phyloP scores from a whole-genome alignment of 92 coral and sea anemone species.

The Zoanthus sociatus region DNA sequence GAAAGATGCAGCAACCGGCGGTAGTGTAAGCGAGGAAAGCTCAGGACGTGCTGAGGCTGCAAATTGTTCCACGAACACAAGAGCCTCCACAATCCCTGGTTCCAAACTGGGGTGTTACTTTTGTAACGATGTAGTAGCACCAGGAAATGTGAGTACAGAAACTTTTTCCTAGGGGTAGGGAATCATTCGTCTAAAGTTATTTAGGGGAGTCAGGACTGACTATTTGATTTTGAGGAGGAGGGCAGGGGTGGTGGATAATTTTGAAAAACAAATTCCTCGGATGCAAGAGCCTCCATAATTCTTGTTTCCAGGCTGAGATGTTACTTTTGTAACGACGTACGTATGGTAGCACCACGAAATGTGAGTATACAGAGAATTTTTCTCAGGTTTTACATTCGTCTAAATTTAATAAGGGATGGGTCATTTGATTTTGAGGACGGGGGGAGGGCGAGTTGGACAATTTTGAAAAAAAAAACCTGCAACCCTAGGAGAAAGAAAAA shows the following conservation, averaged over 20 bases:
- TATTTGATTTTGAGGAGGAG: background rate
- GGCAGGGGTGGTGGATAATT: background rate
- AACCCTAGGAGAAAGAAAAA: no score
- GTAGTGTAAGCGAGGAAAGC: conserved; percentile 30
- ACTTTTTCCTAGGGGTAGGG: background rate
- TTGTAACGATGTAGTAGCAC: conserved; percentile 99
- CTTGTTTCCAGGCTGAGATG: conserved; percentile 92
- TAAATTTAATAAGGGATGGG: no score
- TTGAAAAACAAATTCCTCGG: background rate
- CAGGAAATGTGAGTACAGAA: conserved; percentile 90
- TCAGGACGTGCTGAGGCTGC: conserved; percentile 40
- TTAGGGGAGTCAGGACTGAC: no score
- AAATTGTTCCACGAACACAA: background rate
- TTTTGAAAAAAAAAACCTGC: background rate
- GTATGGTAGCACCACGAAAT: conserved; percentile 92
- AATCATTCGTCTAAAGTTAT: no score
- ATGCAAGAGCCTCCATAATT: conserved; percentile 49
- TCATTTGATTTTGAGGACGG: no score
- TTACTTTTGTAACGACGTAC: conserved; percentile 96
- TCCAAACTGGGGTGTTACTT: conserved; percentile 91
- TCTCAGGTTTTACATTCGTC: background rate
- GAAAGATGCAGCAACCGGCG: conserved; percentile 36
- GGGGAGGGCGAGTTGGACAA: background rate
- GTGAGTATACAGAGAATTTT: conserved; percentile 66
- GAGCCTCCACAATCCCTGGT: conserved; percentile 77